Conservation (phyloP, 2,888 invertebrate species). For the Cremastinae sp. region DNA sequence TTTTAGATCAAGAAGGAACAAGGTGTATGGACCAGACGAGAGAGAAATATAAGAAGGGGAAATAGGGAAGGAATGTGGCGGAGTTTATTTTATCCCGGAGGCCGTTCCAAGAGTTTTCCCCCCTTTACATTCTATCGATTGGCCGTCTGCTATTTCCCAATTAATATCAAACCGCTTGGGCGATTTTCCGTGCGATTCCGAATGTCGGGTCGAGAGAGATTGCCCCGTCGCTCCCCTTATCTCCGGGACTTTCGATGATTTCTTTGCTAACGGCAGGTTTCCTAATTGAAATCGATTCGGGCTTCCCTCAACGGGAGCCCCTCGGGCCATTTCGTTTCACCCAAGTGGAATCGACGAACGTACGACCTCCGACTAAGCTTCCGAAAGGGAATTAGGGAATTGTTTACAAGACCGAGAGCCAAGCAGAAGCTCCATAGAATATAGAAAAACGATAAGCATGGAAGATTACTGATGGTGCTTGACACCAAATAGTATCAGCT, state of each 20-base stretch:
- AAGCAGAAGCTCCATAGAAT: constrained; percentile 18
- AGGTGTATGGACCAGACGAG: too few species aligned
- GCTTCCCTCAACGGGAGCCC: constrained; percentile 4
- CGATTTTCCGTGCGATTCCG: constrained; percentile 24
- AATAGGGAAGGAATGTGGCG: not conserved
- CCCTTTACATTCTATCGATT: constrained; percentile 19
- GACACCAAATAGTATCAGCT: constrained; percentile 51
- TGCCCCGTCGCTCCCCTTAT: not conserved
- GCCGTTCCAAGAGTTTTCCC: not conserved
- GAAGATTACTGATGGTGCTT: constrained; percentile 39
- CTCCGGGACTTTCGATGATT: constrained; percentile 64
- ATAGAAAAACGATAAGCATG: constrained; percentile 11
- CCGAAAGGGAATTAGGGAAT: constrained; percentile 54
- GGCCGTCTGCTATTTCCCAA: constrained; percentile 15
- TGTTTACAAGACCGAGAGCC: constrained; percentile 25
- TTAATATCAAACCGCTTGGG: constrained; percentile 33
- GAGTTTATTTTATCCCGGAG: constrained; percentile 11
- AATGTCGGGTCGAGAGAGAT: constrained; percentile 4
- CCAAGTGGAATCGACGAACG: constrained; percentile 45
- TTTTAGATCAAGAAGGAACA: not conserved
- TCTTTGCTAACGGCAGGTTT: constrained; percentile 69
- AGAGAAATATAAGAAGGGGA: not conserved
- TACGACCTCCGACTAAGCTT: constrained; percentile 5
- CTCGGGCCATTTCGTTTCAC: constrained; percentile 61
- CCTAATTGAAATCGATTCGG: constrained; percentile 72